Base-by-base conservation (phyloP, 2,113 vertebrate genomes). In the Strigops habroptila region DNA sequence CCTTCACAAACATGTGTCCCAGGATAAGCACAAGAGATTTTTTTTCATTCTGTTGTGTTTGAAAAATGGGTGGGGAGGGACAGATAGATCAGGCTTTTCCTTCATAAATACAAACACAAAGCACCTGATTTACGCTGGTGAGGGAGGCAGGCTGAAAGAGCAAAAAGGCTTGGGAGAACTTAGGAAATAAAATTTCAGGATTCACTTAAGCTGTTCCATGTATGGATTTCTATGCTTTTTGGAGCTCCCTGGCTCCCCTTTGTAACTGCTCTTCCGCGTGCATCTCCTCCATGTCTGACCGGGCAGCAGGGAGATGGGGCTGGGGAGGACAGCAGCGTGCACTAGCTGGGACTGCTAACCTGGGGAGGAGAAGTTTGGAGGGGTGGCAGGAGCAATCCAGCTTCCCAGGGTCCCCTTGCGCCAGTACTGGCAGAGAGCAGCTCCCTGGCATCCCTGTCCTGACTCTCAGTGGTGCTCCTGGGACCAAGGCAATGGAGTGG, bases 271-370 rank as follows among this genome's bases (percentile, higher is more conserved):
- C 2, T 64, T 77, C 35, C 28, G 4, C 4, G 1, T 31, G 30
- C 15, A 15, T 9, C 30, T 15, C 6, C 51, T 64, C 7, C 27
- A 10, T 1, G 6, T 35, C 1, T 2, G 48, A 48, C 1, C 0
- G 18, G 18, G 49, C n/a, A 80, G 28, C 1, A 2, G 28, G 12
- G 5, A 65, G 12, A 23, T 10, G 14, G 7, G 21, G 44, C 30
- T 5, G 1, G 11, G 41, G 19, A 60, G 22, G 2, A 5, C 1
- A 1, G 24, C 65, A 68, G n/a, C 30, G 48, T 59, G 35, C 3
- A 1, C 35, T 1, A 6, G 33, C 17, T 49, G n/a, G 27, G 27
- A 35, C 12, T 35, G 48, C 7, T 33, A 30, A 60, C 12, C 18
- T 71, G 44, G 21, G n/a, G 48, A 59, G 46, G 3, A 76, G 28